Evolutionary conservation across 2,797 vertebrate genomes (phyloP).

Genomic region (Darevskia nairensis): DNA sequence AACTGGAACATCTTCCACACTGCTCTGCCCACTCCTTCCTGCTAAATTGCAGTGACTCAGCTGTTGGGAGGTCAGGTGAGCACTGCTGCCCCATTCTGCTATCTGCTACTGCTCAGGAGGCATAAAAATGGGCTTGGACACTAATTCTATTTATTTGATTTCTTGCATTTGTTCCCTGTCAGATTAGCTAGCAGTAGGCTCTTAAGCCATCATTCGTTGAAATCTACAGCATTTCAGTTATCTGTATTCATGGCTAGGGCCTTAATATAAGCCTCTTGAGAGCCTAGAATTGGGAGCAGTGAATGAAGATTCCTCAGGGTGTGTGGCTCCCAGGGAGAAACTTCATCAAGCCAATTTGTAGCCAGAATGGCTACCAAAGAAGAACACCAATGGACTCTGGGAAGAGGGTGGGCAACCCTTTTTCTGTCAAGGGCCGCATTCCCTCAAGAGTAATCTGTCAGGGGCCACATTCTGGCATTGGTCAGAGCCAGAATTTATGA

Average conservation of each 20-base stretch:
- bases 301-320: neutral
- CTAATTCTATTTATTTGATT: neutral
- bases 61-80: too few relatives aligned
- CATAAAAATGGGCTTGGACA: neutral
- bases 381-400: neutral
- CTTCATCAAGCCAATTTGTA: neutral
- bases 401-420: too few relatives aligned
- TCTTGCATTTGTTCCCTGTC: neutral
- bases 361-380: neutral
- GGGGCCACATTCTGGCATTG: too few relatives aligned
- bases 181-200: neutral
- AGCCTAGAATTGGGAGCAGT: neutral
- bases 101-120: neutral
- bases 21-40: too few relatives aligned
- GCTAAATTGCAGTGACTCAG: too few relatives aligned
- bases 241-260: neutral
- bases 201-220: neutral
- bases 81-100: too few relatives aligned
- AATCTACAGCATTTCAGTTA: neutral
- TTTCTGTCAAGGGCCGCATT: too few relatives aligned
- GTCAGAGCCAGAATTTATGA: too few relatives aligned
- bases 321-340: neutral
- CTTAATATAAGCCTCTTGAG: neutral
- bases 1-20: too few relatives aligned
- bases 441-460: too few relatives aligned